Evolutionary conservation across 1,140 invertebrate genomes (phyloP).

Genomic region (Tetranychus cinnabarinus): DNA sequence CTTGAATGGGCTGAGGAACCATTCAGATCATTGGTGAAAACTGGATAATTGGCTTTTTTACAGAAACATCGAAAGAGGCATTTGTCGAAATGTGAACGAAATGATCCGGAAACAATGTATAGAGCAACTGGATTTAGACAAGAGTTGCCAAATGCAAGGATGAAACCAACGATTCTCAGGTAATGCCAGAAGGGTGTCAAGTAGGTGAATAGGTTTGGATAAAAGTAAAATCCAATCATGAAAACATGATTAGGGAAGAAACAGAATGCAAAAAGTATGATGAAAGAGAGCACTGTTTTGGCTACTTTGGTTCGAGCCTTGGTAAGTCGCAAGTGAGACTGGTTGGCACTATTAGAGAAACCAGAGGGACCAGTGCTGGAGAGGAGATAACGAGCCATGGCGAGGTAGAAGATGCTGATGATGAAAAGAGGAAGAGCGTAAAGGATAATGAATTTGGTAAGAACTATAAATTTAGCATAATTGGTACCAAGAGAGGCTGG

Average conservation of each 20-base stretch:
- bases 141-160: conserved; percentile 17
- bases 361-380: conserved; percentile 36
- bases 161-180: conserved; percentile 54
- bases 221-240: conserved; percentile 66
- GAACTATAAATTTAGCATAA: conserved; percentile 42
- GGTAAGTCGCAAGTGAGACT: neutral
- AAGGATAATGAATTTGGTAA: conserved; percentile 50
- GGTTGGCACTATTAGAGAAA: neutral
- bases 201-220: conserved; percentile 41
- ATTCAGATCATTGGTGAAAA: no score
- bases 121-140: conserved; percentile 1
- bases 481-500: conserved; percentile 37
- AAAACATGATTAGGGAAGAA: conserved; percentile 64
- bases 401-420: conserved; percentile 57
- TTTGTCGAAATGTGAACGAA: neutral
- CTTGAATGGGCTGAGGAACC: no score
- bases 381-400: conserved; percentile 64
- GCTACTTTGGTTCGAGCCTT: conserved; percentile 31
- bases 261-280: conserved; percentile 66
- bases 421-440: conserved; percentile 57
- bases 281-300: conserved; percentile 65
- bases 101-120: neutral
- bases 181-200: conserved; percentile 58
- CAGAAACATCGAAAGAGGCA: neutral
- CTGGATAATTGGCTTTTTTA: no score